Evolutionary conservation across 2,113 vertebrate genomes (phyloP).

Genomic region (Tragelaphus imberbis): DNA sequence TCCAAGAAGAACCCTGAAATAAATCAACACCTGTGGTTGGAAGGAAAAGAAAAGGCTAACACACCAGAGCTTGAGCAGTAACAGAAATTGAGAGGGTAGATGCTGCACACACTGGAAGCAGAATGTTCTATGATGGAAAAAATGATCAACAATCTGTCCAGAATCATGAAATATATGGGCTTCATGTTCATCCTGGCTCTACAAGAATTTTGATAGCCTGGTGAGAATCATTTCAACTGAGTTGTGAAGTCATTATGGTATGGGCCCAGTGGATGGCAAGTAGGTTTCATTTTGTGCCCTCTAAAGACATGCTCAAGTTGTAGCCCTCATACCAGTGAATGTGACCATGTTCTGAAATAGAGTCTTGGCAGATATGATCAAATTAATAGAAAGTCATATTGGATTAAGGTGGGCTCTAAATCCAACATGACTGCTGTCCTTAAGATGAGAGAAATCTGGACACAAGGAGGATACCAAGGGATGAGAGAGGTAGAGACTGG

Average conservation of each 20-base stretch:
- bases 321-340: not conserved
- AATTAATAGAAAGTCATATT: not conserved
- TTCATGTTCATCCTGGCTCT: not conserved
- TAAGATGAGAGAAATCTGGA: not conserved
- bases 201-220: not conserved
- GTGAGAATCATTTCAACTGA: not conserved
- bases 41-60: not conserved
- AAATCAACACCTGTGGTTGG: not conserved
- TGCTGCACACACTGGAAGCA: not conserved
- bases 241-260: not conserved
- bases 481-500: not conserved
- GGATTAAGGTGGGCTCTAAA: not conserved
- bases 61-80: not conserved
- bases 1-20: not conserved
- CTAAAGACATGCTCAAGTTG: not conserved
- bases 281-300: not conserved
- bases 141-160: not conserved
- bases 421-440: not conserved
- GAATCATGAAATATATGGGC: not conserved
- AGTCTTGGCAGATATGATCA: not conserved
- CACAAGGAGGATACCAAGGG: not conserved
- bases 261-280: accelerated
- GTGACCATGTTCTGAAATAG: not conserved
- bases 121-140: not conserved
- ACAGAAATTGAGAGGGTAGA: not conserved